Base-by-base conservation (phyloP, 37 sponge, comb jelly and placozoan genomes). In the Theonella swinhoei region DNA sequence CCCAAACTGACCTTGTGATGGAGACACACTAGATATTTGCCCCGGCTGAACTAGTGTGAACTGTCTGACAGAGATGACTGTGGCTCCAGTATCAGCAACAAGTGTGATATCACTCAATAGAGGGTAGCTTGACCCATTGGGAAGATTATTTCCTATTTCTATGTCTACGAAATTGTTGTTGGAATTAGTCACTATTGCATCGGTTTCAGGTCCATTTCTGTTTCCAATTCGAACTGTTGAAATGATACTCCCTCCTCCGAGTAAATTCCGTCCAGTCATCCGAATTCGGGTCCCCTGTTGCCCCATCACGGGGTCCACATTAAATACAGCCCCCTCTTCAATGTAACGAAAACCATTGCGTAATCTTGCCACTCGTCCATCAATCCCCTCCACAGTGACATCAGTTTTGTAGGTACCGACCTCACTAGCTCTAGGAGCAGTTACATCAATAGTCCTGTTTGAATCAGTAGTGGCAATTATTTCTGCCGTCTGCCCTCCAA, bases 281-380 rank as follows among this genome's bases (percentile, higher is more conserved):
- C 35, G 41, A 19, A 94, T 79, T 32, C 26, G 42, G 8, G 95
- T 91, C 1, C 95, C 91, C 36, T 7, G 40, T 70, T 94, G 95
- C 20, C 95, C 95, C 31, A 3, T 4, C 8, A 39, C 36, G 19
- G 95, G 95, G 19, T 30, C 17, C 1, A 91, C 75, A 37, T 20
- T 54, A 29, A 22, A 58, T 17, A 94, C 88, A 0, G 36, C 39
- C 2, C 92, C 89, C 39, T 94, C 95, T 25, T 68, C 24, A 7
- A 84, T 42, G 76, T 94, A 94, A 1, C 80, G 84, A 59, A 94
- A 94, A 4, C 83, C 91, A 32, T 84, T 72, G 20, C 41, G 59
- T 9, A 88, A 64, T 42, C 91, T 67, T 2, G 85, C 83, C 2
- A 85, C 64, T 7, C 62, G 68, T 0, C 92, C 75, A 24, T 74